A percentile compares a stretch with the other conserved stretches of the same genome.
Evolutionary conservation across 2,888 invertebrate species (phyloP).

Genomic region (Chrysotoxum bicinctum): DNA sequence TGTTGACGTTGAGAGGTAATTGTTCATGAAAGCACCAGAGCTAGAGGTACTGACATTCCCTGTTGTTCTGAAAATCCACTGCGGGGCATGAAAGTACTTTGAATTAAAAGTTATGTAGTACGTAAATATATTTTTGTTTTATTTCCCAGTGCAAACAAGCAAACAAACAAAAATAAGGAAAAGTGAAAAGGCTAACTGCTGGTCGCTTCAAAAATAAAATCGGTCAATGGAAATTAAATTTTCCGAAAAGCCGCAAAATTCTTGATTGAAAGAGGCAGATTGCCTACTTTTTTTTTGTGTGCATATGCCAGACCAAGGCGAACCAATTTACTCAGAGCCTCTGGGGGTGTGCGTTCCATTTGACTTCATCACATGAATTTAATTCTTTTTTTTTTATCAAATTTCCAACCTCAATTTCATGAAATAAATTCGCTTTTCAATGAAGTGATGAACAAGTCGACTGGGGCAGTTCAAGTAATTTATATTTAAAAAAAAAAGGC

Average conservation of each 20-base stretch:
- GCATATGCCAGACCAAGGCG: neutral
- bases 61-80: slow-evolving; percentile 20
- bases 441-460: neutral
- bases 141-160: neutral
- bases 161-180: neutral
- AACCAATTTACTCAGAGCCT: slow-evolving; percentile 62
- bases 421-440: slow-evolving; percentile 45
- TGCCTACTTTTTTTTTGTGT: slow-evolving; percentile 10
- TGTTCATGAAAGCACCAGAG: slow-evolving; percentile 56
- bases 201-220: neutral
- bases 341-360: slow-evolving; percentile 50
- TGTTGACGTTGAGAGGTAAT: slow-evolving; percentile 58
- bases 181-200: slow-evolving; percentile 1
- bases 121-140: neutral
- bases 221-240: slow-evolving; percentile 56
- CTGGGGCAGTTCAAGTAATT: neutral
- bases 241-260: slow-evolving; percentile 63
- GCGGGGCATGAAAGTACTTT: slow-evolving; percentile 8
- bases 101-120: neutral
- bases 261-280: slow-evolving; percentile 57
- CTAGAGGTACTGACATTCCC: neutral
- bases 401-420: slow-evolving; percentile 62
- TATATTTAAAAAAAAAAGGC: neutral
- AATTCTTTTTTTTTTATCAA: slow-evolving; percentile 56
- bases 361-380: slow-evolving; percentile 67